A percentile compares a stretch with the other conserved stretches of the same genome.
These are phyloP conservation scores for Gopherus flavomarginatus DNA, from an alignment of 2,113 vertebrate species.

Conservation along the genomic window DNA sequence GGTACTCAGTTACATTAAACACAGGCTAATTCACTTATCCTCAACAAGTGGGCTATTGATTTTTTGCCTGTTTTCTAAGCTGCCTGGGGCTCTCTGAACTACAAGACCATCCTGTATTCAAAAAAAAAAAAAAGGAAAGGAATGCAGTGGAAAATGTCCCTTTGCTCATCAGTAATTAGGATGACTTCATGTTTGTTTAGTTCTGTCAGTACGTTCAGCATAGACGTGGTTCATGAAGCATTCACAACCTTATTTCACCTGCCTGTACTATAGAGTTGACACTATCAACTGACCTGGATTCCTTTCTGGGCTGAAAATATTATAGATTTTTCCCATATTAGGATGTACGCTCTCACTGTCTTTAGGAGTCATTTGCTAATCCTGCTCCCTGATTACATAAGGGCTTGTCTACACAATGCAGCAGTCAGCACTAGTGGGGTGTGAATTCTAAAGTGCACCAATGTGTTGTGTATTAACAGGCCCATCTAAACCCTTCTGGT, in stretches of 20 bases:
- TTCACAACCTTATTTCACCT: conserved; percentile 17
- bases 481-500: not conserved
- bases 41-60: conserved; percentile 88
- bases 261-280: not conserved
- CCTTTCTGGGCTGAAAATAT: conserved; percentile 22
- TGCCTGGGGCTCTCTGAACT: conserved; percentile 79
- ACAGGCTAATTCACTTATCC: conserved; percentile 83
- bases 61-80: conserved; percentile 82
- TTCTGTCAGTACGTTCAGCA: conserved; percentile 25
- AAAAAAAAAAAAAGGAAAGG: not conserved
- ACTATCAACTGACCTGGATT: not conserved
- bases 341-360: not conserved
- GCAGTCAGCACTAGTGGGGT: not conserved
- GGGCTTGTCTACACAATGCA: not conserved
- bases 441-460: not conserved
- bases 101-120: conserved; percentile 66
- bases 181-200: conserved; percentile 50
- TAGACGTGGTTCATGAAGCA: not conserved
- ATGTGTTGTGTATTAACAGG: not conserved
- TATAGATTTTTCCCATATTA: not conserved
- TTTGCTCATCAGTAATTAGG: conserved; percentile 61
- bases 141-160: conserved; percentile 58
- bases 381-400: not conserved
- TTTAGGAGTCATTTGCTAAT: not conserved
- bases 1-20: conserved; percentile 82